These are phyloP conservation scores for Parazoanthus darwini DNA, from an alignment of 92 coral and sea anemone species.

Conservation along the genomic window DNA sequence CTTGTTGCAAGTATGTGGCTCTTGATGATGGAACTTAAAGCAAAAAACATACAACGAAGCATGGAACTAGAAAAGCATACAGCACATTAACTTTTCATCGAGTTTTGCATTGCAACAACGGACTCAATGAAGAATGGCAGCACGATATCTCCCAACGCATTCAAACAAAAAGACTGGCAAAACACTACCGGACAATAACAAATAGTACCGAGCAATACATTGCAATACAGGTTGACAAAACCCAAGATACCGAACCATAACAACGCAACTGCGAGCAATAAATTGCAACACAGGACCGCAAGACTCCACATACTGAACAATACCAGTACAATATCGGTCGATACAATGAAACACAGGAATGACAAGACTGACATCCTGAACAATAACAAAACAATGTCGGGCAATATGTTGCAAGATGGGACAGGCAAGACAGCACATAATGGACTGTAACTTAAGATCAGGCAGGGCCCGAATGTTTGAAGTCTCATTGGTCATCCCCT, in stretches of 20 bases:
- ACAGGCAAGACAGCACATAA: not conserved
- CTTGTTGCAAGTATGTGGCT: no score
- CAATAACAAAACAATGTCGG: not conserved
- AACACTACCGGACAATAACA: no score
- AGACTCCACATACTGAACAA: not conserved
- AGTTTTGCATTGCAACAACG: no score
- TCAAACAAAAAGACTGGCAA: no score
- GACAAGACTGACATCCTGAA: not conserved
- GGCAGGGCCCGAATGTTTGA: not conserved
- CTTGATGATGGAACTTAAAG: no score
- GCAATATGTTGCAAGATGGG: not conserved
- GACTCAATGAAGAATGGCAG: no score
- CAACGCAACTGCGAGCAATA: not conserved
- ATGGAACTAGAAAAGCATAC: no score
- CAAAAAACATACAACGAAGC: no score
- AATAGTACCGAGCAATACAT: not conserved
- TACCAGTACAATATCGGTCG: not conserved
- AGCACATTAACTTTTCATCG: no score
- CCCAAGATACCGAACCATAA: no score
- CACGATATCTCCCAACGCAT: no score
- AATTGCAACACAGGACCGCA: not conserved
- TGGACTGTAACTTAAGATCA: not conserved
- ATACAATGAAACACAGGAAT: not conserved
- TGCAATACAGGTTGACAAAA: no score
- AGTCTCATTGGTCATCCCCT: constrained; percentile 45